Base-by-base conservation (phyloP, 2,888 invertebrate genomes). In the Drosophila neutralis region DNA sequence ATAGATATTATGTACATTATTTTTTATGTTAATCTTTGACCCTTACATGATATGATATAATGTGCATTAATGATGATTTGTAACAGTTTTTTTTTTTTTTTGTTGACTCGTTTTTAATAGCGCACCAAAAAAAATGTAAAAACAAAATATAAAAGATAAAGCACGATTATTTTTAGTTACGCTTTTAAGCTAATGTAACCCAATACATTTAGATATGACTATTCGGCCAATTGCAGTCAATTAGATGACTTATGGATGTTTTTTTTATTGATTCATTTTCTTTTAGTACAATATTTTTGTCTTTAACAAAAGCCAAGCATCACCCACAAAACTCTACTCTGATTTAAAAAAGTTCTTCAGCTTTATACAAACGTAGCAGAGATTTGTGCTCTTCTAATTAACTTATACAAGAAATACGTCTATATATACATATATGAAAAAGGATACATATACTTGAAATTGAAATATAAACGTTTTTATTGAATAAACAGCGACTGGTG, bases 401-500 rank as follows among this genome's bases (percentile, higher is more conserved):
- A 70, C 56, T 65, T 79, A 79, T 81, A 79, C 64, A 73, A 60
- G 18, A 66, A 67, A 53, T 65, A 64, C 45, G 52, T 78, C 27
- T 57, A 65, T 70, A 69, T 68, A 68, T 65, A 77, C 65, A 63
- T 66, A 65, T 69, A 78, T 60, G 56, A 42, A 51, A 68, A 76
- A 45, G 40, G 63, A 71, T 86, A 73, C 73, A 76, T 68, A 83
- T 78, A 86, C 80, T 80, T 80, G 63, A 82, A 74, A 62, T 73
- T 71, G 71, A 84, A 89, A 87, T 84, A 87, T 87, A 85, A 89
- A 87, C 69, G 85, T 89, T 85, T 85, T 85, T 85, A 85, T 89
- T 84, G 84, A 84, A 75, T 69, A 77, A 76, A 18, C n/a, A 49
- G 15, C 6, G 10, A 18, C 1, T 8, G 45, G 21, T 53, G 3